Evolutionary conservation across 92 coral and sea anemone species (phyloP).

Genomic region (Phymanthus crucifer): DNA sequence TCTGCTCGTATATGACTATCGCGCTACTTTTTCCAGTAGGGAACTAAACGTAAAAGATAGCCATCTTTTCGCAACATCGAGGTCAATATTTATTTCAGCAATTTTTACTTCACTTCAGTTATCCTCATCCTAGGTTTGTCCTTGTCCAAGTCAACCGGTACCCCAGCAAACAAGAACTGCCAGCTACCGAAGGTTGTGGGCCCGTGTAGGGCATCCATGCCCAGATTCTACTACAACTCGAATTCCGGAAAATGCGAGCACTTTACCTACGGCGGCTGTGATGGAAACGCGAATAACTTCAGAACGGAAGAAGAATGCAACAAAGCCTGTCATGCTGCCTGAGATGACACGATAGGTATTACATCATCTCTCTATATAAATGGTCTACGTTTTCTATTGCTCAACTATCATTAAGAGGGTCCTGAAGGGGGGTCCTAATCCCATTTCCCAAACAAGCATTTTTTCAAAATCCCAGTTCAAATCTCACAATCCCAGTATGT

Average conservation of each 20-base stretch:
- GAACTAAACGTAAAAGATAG: no score
- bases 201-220: slow-evolving; percentile 60
- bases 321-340: slow-evolving; percentile 15
- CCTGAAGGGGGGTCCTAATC: no score
- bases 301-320: slow-evolving; percentile 53
- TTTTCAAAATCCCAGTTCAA: no score
- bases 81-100: neutral
- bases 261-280: slow-evolving; percentile 72
- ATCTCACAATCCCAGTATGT: no score
- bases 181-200: slow-evolving; percentile 47
- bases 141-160: neutral
- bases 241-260: slow-evolving; percentile 50
- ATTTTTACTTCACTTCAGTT: slow-evolving; percentile 18
- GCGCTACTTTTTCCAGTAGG: no score
- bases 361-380: no score
- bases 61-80: no score
- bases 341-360: neutral
- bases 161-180: slow-evolving; percentile 27
- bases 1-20: no score
- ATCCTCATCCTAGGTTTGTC: slow-evolving; percentile 20
- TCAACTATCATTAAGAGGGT: no score
- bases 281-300: slow-evolving; percentile 57
- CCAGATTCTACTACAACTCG: slow-evolving; percentile 53
- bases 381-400: no score
- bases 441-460: no score